These are phyloP conservation scores for Cepaea hortensis DNA, from an alignment of 2,888 invertebrate genomes.

Conservation along the genomic window DNA sequence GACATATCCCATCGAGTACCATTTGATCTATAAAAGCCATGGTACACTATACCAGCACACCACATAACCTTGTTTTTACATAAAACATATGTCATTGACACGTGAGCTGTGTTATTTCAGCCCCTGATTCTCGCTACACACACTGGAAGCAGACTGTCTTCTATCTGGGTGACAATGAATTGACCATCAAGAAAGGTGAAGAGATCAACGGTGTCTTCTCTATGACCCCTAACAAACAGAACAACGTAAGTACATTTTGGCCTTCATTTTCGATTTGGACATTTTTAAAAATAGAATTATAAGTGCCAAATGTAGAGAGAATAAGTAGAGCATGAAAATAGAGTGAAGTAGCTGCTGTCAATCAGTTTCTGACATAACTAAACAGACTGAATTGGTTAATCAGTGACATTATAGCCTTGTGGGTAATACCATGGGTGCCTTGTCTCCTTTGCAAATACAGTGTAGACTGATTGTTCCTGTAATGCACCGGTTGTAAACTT, in stretches of 20 bases:
- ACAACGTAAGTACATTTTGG: conserved; percentile 81
- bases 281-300: background rate
- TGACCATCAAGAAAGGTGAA: conserved; percentile 95
- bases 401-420: too few species aligned
- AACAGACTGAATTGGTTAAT: too few species aligned
- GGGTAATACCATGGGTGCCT: too few species aligned
- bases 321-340: background rate
- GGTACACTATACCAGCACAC: too few species aligned
- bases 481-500: too few species aligned
- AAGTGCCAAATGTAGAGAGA: too few species aligned
- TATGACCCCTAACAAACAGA: conserved; percentile 96
- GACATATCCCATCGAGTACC: too few species aligned
- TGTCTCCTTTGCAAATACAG: too few species aligned
- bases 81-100: too few species aligned
- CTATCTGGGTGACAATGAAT: conserved; percentile 89
- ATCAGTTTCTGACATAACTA: background rate
- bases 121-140: conserved; percentile 97
- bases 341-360: background rate
- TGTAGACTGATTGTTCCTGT: too few species aligned
- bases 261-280: background rate
- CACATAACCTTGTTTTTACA: too few species aligned
- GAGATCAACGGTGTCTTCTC: conserved; percentile 93
- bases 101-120: conserved; percentile 72
- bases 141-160: conserved; percentile 99
- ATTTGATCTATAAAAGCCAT: too few species aligned